Evolutionary conservation across 2,113 vertebrate species (phyloP).

Genomic region (Drymodes brunneopygia): DNA sequence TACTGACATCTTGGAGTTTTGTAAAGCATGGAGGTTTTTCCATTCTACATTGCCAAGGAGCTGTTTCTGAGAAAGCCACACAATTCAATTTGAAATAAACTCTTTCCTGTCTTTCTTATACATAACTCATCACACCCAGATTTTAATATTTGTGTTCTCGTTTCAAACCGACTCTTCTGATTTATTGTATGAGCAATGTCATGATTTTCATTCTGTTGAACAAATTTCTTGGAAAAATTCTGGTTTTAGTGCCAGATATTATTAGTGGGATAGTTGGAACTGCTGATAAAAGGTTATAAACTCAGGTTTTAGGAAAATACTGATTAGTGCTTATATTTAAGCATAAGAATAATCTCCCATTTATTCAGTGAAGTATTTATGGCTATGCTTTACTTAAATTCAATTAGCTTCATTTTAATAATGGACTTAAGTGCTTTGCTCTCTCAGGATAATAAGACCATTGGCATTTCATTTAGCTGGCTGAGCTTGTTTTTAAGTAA

Average conservation of each 20-base stretch:
- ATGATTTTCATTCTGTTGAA: background rate
- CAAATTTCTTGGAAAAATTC: background rate
- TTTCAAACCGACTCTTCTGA: background rate
- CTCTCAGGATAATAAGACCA: conserved; percentile 1
- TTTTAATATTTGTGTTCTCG: background rate
- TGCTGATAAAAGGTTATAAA: background rate
- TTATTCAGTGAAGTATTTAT: background rate
- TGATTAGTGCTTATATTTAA: background rate
- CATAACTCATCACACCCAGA: conserved; percentile 27
- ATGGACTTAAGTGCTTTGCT: conserved; percentile 36
- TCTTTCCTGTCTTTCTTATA: conserved; percentile 39
- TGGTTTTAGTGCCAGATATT: background rate
- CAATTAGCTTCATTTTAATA: conserved; percentile 55
- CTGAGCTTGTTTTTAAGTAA: conserved; percentile 63
- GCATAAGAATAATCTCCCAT: background rate
- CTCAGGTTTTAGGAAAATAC: background rate
- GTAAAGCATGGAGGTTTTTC: background rate
- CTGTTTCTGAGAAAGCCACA: background rate
- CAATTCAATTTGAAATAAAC: background rate
- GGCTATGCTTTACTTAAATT: conserved; percentile 13
- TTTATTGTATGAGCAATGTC: background rate
- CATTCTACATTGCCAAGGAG: background rate
- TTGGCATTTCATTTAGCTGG: conserved; percentile 44
- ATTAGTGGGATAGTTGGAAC: background rate
- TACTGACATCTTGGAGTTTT: background rate